Conservation (phyloP, 2,797 vertebrate genomes). For the Hemitrygon akajei region DNA sequence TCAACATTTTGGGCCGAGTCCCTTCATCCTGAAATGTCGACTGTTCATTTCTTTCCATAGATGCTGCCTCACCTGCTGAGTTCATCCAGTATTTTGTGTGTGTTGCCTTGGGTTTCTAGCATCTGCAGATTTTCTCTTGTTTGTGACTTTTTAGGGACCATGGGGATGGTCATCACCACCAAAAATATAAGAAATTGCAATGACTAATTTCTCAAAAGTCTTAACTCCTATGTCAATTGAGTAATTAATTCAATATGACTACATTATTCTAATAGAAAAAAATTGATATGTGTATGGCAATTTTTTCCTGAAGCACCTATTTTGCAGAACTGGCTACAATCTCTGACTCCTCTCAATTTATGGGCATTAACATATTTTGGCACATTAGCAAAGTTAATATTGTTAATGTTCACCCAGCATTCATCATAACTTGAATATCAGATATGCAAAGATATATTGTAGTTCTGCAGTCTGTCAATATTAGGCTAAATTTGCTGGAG, state of each 20-base stretch:
- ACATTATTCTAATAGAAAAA: neutral
- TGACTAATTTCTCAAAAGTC: neutral
- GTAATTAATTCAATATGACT: neutral
- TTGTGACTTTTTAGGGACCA: too few species aligned
- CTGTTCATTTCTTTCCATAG: too few species aligned
- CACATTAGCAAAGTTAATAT: neutral
- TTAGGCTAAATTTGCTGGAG: neutral
- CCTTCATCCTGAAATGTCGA: too few species aligned
- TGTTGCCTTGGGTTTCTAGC: too few species aligned
- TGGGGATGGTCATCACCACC: too few species aligned
- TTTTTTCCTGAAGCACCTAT: neutral
- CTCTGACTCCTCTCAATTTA: neutral
- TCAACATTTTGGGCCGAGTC: too few species aligned
- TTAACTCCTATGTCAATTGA: neutral
- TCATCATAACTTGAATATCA: neutral
- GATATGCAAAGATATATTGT: neutral
- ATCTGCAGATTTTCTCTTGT: too few species aligned
- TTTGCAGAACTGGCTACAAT: neutral
- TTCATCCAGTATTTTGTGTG: too few species aligned
- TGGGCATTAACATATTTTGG: neutral
- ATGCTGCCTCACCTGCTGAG: too few species aligned
- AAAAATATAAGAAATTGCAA: too few species aligned
- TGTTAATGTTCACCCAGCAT: neutral
- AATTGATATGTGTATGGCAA: neutral
- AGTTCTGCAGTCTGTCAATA: neutral